Base-by-base conservation (phyloP, 2,797 vertebrate species). In the Paramormyrops hopkinsi region DNA sequence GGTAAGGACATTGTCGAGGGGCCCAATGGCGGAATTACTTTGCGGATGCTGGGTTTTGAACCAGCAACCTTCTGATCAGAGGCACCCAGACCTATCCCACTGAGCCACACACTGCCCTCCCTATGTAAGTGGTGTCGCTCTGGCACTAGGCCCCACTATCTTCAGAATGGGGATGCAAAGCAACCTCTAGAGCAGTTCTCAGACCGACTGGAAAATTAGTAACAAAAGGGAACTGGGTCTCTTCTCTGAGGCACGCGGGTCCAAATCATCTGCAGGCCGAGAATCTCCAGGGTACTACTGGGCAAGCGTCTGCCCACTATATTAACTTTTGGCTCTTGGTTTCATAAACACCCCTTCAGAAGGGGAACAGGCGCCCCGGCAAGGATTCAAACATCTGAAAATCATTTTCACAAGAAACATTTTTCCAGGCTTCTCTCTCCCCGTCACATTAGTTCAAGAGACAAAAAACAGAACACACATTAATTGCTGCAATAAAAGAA, bases 291-390 rank as follows among this genome's bases (percentile, higher is more conserved):
- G 0, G 11, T 29, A 53, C 50, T 14, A 56, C 12, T 19, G 12
- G 29, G 85, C 50, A 54, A 86, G 41, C 62, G 17, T 86, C 29
- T 14, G 9, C 25, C 51, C 14, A 19, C 25, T 14, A 33, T 41
- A 54, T 53, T 17, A 56, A 56, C 14, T 44, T 19, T 54, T 62
- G 54, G 54, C 37, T 87, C 37, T 44, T 56, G 19, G 14, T 46
- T 62, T 62, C n/a, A 87, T n/a, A 56, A 86, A 54, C 84, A 54
- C 12, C 22, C 25, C 84, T 86, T 86, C 86, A 65, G 25, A 41
- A 41, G 85, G 85, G 29, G 14, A 86, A 19, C 29, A 1, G 85
- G 12, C 17, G 1, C 51, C 51, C 7, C 50, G 3, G 82, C 19
- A 50, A 84, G 17, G 19, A 22, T n/a, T 84, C 69, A 41, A 41